Conservation (phyloP, 2,888 invertebrate genomes). For the Drosophila borealis region DNA sequence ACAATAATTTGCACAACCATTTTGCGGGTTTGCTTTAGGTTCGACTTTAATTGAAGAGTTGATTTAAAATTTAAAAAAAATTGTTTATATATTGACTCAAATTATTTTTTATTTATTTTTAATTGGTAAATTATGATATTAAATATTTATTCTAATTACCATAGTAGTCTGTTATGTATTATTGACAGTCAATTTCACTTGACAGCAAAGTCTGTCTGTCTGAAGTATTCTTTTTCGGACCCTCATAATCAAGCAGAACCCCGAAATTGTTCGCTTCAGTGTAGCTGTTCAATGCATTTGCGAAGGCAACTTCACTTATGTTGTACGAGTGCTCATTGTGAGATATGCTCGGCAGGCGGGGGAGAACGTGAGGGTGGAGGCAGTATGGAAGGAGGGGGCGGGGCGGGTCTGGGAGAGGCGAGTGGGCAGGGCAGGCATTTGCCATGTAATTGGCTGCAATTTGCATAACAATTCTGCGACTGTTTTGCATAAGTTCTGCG, state of each 20-base stretch:
- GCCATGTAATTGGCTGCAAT: constrained; percentile 81
- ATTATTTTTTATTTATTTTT: no score
- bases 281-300: constrained; percentile 59
- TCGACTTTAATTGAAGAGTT: no score
- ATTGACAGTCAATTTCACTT: no score
- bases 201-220: background rate
- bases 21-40: no score
- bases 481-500: constrained; percentile 79
- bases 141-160: no score
- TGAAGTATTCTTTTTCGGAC: background rate
- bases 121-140: no score
- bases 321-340: constrained; percentile 16
- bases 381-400: background rate
- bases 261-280: constrained; percentile 51
- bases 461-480: constrained; percentile 79
- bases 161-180: no score
- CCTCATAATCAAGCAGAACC: constrained; percentile 37
- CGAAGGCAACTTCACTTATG: constrained; percentile 24
- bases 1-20: no score
- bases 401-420: background rate
- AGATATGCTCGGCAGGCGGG: constrained; percentile 4
- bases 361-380: background rate
- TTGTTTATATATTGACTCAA: no score
- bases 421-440: constrained; percentile 60
- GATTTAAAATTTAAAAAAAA: no score